Percentiles rank a stretch among this genome's conserved stretches.
These are phyloP conservation scores for Pocillopora grandis DNA, from an alignment of 92 coral and sea anemone genomes.

Conservation along the genomic window DNA sequence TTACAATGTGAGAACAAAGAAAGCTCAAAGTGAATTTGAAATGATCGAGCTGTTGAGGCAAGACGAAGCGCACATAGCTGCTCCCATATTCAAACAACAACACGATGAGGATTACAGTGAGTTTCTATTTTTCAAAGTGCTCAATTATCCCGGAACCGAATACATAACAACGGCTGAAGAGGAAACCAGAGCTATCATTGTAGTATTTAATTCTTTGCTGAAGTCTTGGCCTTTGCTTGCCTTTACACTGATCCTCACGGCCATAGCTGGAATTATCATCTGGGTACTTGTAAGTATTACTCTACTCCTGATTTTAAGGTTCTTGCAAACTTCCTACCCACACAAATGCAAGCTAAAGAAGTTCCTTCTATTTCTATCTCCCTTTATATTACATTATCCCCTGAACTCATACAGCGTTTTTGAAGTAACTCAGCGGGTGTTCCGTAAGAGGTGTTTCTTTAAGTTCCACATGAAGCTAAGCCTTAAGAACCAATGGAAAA, in stretches of 20 bases:
- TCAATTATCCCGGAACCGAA: slow-evolving; percentile 32
- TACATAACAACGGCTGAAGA: slow-evolving; percentile 10
- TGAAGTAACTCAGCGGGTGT: too few species aligned
- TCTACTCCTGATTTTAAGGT: too few species aligned
- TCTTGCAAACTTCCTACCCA: too few species aligned
- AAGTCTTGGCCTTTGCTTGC: slow-evolving; percentile 44
- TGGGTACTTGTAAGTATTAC: slow-evolving; percentile 49
- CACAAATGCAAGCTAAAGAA: too few species aligned
- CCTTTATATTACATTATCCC: too few species aligned
- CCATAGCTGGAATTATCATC: slow-evolving; percentile 42
- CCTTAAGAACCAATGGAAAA: too few species aligned
- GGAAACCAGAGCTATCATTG: background rate
- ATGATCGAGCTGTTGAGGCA: slow-evolving; percentile 20
- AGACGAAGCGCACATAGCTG: slow-evolving; percentile 1
- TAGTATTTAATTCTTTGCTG: background rate
- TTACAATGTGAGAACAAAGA: background rate
- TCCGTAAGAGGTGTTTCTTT: too few species aligned
- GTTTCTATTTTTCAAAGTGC: slow-evolving; percentile 31
- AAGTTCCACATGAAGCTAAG: too few species aligned
- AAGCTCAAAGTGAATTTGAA: slow-evolving; percentile 10
- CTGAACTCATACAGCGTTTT: too few species aligned
- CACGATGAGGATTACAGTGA: slow-evolving; percentile 7
- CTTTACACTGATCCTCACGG: slow-evolving; percentile 18
- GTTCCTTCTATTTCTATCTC: too few species aligned
- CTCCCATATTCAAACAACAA: slow-evolving; percentile 13